Conservation (phyloP, 1,140 invertebrate genomes). For the Lerema accius region DNA sequence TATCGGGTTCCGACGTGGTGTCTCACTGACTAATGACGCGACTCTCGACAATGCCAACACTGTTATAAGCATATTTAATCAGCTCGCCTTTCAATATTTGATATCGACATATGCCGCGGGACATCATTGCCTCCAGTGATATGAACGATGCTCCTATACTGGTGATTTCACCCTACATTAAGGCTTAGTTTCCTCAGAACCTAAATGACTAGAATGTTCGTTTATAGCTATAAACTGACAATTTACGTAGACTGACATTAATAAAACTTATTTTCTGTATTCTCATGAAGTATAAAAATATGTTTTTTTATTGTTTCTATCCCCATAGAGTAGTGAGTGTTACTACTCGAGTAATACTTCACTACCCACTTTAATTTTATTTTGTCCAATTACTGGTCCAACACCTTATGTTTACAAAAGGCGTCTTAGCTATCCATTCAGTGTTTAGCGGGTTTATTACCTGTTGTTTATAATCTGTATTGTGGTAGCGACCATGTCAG, state of each 20-base stretch:
- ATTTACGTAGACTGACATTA: no score
- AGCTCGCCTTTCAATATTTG: constrained; percentile 58
- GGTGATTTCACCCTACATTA: constrained; percentile 14
- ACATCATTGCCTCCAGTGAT: constrained; percentile 20
- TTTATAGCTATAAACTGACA: not conserved
- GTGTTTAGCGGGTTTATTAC: constrained; percentile 1
- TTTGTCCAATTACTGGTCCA: no score
- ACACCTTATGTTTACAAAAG: not conserved
- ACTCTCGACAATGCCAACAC: constrained; percentile 50
- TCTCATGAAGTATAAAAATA: no score
- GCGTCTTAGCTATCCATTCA: not conserved
- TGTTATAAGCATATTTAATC: constrained; percentile 65
- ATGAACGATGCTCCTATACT: constrained; percentile 5
- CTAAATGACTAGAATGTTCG: not conserved
- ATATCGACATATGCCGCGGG: constrained; percentile 61
- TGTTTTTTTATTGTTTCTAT: no score
- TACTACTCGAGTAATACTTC: no score
- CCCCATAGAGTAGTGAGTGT: no score
- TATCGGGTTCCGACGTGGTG: constrained; percentile 58
- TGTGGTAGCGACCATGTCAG: constrained; percentile 20
- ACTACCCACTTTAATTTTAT: no score
- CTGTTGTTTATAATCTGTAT: constrained; percentile 27
- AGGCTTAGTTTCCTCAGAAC: not conserved
- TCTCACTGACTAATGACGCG: constrained; percentile 75
- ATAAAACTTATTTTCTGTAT: no score